phyloP scores from a whole-genome alignment of 2,113 vertebrate species.

The Psephotus haematonotus region DNA sequence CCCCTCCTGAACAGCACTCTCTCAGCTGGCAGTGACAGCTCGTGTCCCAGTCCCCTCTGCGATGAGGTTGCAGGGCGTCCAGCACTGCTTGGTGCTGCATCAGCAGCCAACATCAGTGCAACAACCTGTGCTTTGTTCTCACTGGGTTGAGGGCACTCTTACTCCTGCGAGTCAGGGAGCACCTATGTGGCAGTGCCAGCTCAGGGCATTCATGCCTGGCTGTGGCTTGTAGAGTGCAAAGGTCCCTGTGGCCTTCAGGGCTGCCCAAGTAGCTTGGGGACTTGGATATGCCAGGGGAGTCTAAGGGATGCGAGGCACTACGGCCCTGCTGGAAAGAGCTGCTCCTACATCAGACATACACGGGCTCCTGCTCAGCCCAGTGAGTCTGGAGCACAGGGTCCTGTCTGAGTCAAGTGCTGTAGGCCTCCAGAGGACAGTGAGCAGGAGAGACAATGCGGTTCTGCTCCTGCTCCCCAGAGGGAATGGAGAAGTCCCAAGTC shows the following conservation, averaged over 20 bases:
- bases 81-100: background rate
- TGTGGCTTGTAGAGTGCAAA: background rate
- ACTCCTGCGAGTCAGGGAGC: too few relatives aligned
- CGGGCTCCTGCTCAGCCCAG: background rate
- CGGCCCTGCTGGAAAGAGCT: too few relatives aligned
- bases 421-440: background rate
- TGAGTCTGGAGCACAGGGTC: background rate
- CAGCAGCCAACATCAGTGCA: background rate
- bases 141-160: rapidly evolving
- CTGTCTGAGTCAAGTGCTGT: background rate
- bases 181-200: background rate
- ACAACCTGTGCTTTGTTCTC: background rate
- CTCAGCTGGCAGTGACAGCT: background rate
- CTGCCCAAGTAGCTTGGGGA: background rate
- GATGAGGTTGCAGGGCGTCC: background rate
- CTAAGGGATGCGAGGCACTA: background rate
- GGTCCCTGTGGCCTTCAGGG: background rate
- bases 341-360: background rate
- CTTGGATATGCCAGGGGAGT: rapidly evolving
- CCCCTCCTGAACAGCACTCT: background rate
- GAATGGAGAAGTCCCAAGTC: background rate
- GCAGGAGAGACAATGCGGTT: background rate
- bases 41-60: background rate
- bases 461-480: background rate
- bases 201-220: rapidly evolving